Conservation (phyloP, 2,113 vertebrate species). For the Bombycilla garrulus region DNA sequence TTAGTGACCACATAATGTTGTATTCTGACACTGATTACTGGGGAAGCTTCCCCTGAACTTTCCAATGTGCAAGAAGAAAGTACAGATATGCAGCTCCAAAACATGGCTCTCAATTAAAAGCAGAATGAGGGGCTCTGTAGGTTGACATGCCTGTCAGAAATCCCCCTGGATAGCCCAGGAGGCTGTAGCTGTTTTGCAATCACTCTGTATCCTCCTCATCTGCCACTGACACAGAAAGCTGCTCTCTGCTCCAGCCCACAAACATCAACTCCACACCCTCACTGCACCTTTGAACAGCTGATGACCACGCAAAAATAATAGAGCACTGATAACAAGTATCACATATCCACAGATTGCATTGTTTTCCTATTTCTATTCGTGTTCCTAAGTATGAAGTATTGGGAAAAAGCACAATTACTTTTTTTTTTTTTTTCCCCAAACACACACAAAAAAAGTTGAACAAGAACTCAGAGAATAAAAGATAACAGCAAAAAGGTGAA, state of each 20-base stretch:
- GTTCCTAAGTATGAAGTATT: not conserved
- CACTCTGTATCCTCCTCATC: not conserved
- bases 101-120: not conserved
- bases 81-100: not conserved
- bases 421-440: fast-evolving
- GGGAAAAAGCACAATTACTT: not conserved
- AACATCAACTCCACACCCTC: not conserved
- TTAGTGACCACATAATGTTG: not conserved
- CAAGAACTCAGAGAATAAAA: not conserved
- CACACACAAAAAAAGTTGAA: not conserved
- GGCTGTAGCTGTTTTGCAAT: not conserved
- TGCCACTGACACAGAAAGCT: not conserved
- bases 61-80: not conserved
- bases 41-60: not conserved
- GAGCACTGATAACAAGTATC: not conserved
- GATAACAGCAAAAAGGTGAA: not conserved
- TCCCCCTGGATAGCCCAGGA: not conserved
- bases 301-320: not conserved
- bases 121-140: not conserved
- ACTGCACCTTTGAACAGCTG: not conserved
- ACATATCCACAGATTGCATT: not conserved
- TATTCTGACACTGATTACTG: not conserved
- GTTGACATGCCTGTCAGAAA: not conserved
- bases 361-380: not conserved
- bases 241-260: not conserved